These are phyloP conservation scores for Lethrus apterus DNA, from an alignment of 1,140 invertebrate species.

Conservation along the genomic window DNA sequence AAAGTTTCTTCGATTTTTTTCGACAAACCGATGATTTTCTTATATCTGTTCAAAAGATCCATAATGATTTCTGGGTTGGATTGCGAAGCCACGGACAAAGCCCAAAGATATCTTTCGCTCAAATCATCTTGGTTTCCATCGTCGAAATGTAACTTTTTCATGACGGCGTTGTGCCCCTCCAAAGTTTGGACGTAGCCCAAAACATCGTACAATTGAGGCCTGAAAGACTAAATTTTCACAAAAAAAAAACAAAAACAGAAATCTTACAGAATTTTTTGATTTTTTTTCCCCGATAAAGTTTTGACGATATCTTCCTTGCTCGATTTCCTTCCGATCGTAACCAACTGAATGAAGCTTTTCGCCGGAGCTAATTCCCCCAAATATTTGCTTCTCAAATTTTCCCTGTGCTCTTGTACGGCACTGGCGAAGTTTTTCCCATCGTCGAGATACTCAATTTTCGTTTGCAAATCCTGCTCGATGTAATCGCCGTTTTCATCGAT, in stretches of 20 bases:
- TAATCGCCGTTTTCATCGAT: slow-evolving; percentile 16
- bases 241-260: background rate
- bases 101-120: slow-evolving; percentile 67
- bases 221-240: slow-evolving; percentile 31
- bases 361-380: slow-evolving; percentile 59
- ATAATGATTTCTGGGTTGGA: slow-evolving; percentile 52
- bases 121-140: slow-evolving; percentile 48
- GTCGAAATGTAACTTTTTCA: slow-evolving; percentile 55
- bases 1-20: slow-evolving; percentile 57
- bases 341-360: slow-evolving; percentile 52
- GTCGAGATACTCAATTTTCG: slow-evolving; percentile 21
- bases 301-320: slow-evolving; percentile 52
- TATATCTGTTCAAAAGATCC: slow-evolving; percentile 48
- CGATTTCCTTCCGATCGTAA: slow-evolving; percentile 52
- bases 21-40: slow-evolving; percentile 44
- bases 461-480: slow-evolving; percentile 25
- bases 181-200: slow-evolving; percentile 61
- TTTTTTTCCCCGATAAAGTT: slow-evolving; percentile 50
- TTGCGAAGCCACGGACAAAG: slow-evolving; percentile 55
- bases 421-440: slow-evolving; percentile 38
- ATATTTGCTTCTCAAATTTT: slow-evolving; percentile 44
- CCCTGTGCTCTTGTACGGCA: slow-evolving; percentile 48
- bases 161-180: slow-evolving; percentile 58
- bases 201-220: slow-evolving; percentile 60
- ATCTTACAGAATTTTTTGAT: slow-evolving; percentile 47